Evolutionary conservation across 1,140 invertebrate species (phyloP).

Genomic region (Tetraneura akinire): DNA sequence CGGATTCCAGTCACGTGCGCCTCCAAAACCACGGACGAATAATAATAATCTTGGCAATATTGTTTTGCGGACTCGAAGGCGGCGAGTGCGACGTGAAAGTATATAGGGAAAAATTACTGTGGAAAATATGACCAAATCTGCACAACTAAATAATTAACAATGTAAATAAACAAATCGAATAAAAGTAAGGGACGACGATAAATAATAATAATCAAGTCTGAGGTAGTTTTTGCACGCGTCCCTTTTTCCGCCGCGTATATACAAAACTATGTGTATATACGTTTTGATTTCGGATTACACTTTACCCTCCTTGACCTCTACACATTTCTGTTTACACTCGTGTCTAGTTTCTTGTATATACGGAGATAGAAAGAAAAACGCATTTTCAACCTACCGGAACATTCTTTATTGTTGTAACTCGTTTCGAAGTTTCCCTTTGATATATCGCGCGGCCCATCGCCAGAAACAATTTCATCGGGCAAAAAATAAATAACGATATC

Average conservation of each 20-base stretch:
- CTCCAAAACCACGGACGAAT: not conserved
- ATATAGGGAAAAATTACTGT: not conserved
- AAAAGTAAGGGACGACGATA: not conserved
- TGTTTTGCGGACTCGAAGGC: not conserved
- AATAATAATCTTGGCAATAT: not conserved
- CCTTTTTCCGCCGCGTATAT: not conserved
- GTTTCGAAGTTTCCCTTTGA: conserved; percentile 35
- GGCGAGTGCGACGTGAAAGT: not conserved
- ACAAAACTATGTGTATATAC: not conserved
- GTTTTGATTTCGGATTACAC: not conserved
- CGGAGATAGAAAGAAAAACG: not conserved
- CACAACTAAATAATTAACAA: not conserved
- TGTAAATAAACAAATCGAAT: not conserved
- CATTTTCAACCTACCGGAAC: conserved; percentile 7
- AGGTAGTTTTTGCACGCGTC: not conserved
- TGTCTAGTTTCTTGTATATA: not conserved
- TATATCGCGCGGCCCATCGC: conserved; percentile 29
- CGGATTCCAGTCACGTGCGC: conserved; percentile 21
- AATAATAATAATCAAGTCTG: not conserved
- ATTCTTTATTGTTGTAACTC: conserved; percentile 30
- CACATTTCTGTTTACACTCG: conserved; percentile 13
- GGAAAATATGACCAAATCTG: not conserved
- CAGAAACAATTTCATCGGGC: conserved; percentile 32
- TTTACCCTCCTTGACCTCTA: not conserved
- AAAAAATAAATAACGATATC: conserved; percentile 1